Evolutionary conservation across 2,113 vertebrate species (phyloP).

Genomic region (Nerophis ophidion): DNA sequence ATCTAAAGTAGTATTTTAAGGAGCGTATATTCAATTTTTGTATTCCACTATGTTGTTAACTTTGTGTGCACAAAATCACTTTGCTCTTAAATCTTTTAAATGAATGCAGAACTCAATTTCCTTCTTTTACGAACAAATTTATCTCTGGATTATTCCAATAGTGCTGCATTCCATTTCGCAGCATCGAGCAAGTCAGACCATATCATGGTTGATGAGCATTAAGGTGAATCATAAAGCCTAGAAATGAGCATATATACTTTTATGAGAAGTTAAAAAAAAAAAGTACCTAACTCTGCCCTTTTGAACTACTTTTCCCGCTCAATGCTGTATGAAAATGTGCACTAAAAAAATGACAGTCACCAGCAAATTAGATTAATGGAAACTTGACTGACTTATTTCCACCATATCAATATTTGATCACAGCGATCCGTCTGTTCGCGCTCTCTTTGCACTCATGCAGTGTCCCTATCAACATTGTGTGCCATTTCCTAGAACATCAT

Average conservation of each 20-base stretch:
- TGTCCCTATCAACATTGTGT: slow-evolving; percentile 22
- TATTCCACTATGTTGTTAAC: neutral
- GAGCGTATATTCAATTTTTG: neutral
- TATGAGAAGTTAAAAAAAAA: slow-evolving; percentile 13
- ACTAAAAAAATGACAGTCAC: neutral
- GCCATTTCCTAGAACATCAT: slow-evolving; percentile 6
- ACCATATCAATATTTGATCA: slow-evolving; percentile 33
- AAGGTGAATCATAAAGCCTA: slow-evolving; percentile 5
- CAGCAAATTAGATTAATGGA: slow-evolving; percentile 16
- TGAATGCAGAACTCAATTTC: neutral
- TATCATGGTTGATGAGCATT: neutral
- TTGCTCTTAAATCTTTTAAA: neutral
- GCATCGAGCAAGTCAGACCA: neutral
- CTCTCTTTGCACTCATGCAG: slow-evolving; percentile 10
- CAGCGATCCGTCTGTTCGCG: slow-evolving; percentile 16
- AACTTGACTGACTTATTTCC: neutral
- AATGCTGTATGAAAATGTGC: neutral
- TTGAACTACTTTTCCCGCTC: neutral
- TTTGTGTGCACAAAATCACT: neutral
- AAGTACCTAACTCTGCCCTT: slow-evolving; percentile 7
- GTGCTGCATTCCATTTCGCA: neutral
- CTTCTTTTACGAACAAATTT: neutral
- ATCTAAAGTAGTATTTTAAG: neutral
- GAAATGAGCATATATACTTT: neutral
- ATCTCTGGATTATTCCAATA: neutral